phyloP scores from a whole-genome alignment of 2,888 invertebrate genomes.

The Drosophila pseudotakahashii region DNA sequence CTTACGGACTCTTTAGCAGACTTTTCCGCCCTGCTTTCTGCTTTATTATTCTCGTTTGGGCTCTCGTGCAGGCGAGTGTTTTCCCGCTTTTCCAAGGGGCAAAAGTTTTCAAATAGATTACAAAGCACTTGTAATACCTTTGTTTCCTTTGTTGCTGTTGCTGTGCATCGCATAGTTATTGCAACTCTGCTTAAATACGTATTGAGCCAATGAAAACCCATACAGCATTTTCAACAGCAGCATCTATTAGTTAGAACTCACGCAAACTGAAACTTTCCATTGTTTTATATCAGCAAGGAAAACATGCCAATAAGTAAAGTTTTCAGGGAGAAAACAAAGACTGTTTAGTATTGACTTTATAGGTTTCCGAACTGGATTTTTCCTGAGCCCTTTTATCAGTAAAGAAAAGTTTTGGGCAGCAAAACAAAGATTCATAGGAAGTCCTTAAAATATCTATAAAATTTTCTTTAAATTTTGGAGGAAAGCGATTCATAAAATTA shows the following conservation, averaged over 20 bases:
- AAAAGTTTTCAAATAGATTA: slow-evolving; percentile 72
- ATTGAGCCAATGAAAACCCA: slow-evolving; percentile 14
- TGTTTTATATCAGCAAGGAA: neutral
- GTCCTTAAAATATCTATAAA: neutral
- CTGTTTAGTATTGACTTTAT: neutral
- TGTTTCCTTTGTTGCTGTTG: neutral
- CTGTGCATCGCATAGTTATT: slow-evolving; percentile 66
- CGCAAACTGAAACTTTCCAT: slow-evolving; percentile 2
- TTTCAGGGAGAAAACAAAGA: neutral
- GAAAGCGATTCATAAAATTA: too few relatives aligned
- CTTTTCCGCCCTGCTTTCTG: slow-evolving; percentile 9
- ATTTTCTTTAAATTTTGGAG: neutral
- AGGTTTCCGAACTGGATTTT: neutral
- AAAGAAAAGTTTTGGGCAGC: neutral
- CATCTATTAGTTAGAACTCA: slow-evolving; percentile 10
- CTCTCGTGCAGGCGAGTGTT: slow-evolving; percentile 25
- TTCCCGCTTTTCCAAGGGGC: slow-evolving; percentile 11
- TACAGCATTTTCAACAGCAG: slow-evolving; percentile 35
- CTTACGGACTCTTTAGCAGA: slow-evolving; percentile 29
- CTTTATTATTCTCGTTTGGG: slow-evolving; percentile 28
- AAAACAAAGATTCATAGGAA: neutral
- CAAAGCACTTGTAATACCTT: slow-evolving; percentile 68
- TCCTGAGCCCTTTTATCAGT: slow-evolving; percentile 1
- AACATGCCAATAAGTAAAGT: slow-evolving; percentile 2
- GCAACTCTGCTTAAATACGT: slow-evolving; percentile 69